These are phyloP conservation scores for Hypotaenidia philippensis DNA, from an alignment of 2,797 vertebrate species.

Conservation along the genomic window DNA sequence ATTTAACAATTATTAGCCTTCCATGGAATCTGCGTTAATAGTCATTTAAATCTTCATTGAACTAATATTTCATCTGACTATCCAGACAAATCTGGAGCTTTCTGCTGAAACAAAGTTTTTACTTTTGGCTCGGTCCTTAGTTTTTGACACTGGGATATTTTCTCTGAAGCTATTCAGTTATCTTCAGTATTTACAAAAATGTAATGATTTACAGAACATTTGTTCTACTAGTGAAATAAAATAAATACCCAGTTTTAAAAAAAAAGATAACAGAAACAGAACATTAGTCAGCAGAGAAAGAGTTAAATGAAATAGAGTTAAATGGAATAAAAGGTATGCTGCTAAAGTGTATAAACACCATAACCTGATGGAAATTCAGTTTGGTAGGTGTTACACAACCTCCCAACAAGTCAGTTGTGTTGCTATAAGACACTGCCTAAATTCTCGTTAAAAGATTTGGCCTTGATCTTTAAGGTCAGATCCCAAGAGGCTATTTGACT, in stretches of 20 bases:
- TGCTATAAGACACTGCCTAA: neutral
- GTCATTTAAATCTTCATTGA: neutral
- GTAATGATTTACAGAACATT: neutral
- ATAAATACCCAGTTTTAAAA: neutral
- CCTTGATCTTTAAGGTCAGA: neutral
- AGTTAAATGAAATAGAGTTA: neutral
- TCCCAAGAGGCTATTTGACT: neutral
- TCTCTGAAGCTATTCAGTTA: neutral
- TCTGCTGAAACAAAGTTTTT: neutral
- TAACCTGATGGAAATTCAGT: slow-evolving; percentile 1
- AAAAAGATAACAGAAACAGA: neutral
- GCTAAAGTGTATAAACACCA: neutral
- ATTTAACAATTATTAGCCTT: neutral
- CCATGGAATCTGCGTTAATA: neutral
- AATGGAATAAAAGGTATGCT: neutral
- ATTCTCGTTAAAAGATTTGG: slow-evolving; percentile 34
- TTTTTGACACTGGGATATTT: neutral
- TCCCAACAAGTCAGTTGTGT: neutral
- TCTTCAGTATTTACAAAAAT: neutral
- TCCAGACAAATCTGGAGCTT: neutral
- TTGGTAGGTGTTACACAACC: slow-evolving; percentile 11
- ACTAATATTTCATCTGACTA: neutral
- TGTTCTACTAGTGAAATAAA: neutral
- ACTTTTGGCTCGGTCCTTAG: neutral
- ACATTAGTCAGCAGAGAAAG: neutral